Percentiles rank a stretch among this genome's conserved stretches.
These are phyloP conservation scores for Rhadina sibilatrix DNA, from an alignment of 2,113 vertebrate genomes.

Conservation along the genomic window DNA sequence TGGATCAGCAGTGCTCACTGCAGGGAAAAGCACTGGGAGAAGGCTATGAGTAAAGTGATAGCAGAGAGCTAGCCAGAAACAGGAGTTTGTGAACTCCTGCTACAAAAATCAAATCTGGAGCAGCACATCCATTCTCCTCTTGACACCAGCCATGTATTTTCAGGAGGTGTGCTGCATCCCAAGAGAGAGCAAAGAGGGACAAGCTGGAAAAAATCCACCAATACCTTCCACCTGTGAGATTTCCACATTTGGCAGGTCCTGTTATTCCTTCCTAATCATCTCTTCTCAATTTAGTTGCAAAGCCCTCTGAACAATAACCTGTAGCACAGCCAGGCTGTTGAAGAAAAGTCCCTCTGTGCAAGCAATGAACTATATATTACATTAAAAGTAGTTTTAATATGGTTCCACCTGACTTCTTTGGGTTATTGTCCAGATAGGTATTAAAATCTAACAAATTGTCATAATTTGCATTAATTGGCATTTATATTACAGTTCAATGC, in stretches of 20 bases:
- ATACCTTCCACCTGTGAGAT: background rate
- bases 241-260: background rate
- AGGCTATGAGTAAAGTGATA: background rate
- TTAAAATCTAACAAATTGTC: slow-evolving; percentile 5
- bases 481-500: slow-evolving; percentile 11
- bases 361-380: background rate
- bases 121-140: background rate
- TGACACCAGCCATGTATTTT: background rate
- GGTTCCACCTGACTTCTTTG: background rate
- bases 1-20: background rate
- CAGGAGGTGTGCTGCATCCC: background rate
- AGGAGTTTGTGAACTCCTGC: background rate
- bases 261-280: background rate
- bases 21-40: background rate
- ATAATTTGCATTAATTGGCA: slow-evolving; percentile 36
- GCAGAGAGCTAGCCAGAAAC: background rate
- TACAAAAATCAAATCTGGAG: background rate
- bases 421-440: slow-evolving; percentile 29
- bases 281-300: slow-evolving; percentile 41
- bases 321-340: slow-evolving; percentile 17
- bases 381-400: background rate
- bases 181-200: background rate
- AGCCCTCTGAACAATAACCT: slow-evolving; percentile 12
- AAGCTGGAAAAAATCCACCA: background rate
- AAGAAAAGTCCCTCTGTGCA: slow-evolving; percentile 7